Evolutionary conservation across 2,797 vertebrate species (phyloP).

Genomic region (Ispidina lecontei): DNA sequence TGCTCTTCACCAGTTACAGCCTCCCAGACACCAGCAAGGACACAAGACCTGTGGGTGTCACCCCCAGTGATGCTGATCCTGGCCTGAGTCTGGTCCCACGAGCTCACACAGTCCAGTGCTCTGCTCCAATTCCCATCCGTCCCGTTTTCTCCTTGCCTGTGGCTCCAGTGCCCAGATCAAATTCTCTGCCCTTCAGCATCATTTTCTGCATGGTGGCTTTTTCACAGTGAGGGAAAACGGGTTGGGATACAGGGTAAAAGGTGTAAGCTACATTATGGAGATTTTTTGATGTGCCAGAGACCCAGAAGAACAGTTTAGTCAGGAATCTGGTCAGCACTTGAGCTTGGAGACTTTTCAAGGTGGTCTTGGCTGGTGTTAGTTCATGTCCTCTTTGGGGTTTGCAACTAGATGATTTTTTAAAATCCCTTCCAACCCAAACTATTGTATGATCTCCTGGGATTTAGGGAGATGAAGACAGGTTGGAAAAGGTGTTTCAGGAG

Average conservation of each 20-base stretch:
- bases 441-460: background rate
- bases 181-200: background rate
- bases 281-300: background rate
- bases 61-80: background rate
- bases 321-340: background rate
- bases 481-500: background rate
- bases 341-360: background rate
- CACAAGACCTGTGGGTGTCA: background rate
- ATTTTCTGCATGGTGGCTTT: fast-evolving
- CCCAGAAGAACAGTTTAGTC: background rate
- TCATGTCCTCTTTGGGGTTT: fast-evolving
- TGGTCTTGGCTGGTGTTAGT: background rate
- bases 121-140: background rate
- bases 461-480: background rate
- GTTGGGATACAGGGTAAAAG: background rate
- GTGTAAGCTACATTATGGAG: fast-evolving
- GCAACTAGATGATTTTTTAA: too few species aligned
- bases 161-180: fast-evolving
- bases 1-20: background rate
- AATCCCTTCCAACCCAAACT: too few species aligned
- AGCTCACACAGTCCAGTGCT: background rate
- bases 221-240: fast-evolving
- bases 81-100: background rate
- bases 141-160: background rate
- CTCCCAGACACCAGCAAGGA: background rate